Conservation (phyloP, 2,888 invertebrate species). For the Papilio elwesi region DNA sequence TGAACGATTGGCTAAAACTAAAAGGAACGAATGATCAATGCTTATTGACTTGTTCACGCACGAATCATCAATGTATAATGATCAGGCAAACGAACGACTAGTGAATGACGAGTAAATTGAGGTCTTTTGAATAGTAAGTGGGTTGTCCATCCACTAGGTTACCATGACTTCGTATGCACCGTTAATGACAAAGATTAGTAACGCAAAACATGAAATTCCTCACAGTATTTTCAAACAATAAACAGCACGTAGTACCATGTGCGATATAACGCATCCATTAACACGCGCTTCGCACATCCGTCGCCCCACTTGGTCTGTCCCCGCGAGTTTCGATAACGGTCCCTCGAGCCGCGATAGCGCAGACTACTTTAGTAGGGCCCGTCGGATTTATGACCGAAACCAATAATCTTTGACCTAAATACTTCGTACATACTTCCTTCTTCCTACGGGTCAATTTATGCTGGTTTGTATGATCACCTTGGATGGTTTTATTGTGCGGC, state of each 20-base stretch:
- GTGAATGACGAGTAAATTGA: too few species aligned
- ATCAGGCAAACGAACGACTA: too few species aligned
- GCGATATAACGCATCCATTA: slow-evolving; percentile 28
- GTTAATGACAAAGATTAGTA: background rate
- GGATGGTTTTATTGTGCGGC: background rate
- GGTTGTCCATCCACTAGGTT: background rate
- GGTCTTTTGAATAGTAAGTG: too few species aligned
- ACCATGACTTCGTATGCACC: background rate
- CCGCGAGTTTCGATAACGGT: slow-evolving; percentile 46
- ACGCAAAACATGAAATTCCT: background rate
- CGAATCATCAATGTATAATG: too few species aligned
- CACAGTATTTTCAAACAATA: background rate
- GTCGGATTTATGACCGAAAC: slow-evolving; percentile 43
- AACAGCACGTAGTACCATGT: background rate
- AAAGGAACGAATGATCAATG: too few species aligned
- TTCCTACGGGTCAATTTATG: slow-evolving; percentile 18
- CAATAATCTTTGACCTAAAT: slow-evolving; percentile 44
- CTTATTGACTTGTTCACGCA: too few species aligned
- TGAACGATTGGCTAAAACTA: too few species aligned
- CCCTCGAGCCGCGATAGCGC: slow-evolving; percentile 39
- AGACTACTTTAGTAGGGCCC: slow-evolving; percentile 42
- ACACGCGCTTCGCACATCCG: slow-evolving; percentile 30
- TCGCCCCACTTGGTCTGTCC: slow-evolving; percentile 43
- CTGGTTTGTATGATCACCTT: slow-evolving; percentile 4
- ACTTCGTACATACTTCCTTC: slow-evolving; percentile 10